Evolutionary conservation across 2,113 vertebrate genomes (phyloP).

Genomic region (Pelobates fuscus): DNA sequence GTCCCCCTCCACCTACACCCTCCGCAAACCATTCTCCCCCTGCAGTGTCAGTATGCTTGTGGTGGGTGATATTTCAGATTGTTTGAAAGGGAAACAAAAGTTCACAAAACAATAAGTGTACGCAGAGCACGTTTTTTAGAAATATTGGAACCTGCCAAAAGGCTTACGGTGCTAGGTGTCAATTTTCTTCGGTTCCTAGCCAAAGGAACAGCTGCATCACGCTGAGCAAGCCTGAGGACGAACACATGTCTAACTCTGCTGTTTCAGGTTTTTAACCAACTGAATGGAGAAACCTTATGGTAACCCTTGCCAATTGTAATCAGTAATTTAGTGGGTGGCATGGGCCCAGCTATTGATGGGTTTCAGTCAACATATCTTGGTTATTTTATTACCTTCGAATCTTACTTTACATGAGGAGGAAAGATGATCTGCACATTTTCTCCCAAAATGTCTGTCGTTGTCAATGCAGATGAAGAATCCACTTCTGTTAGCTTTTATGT

Average conservation of each 20-base stretch:
- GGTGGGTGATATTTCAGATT: constrained; percentile 6
- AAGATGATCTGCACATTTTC: background rate
- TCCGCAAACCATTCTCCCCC: too few relatives aligned
- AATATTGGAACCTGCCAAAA: constrained; percentile 26
- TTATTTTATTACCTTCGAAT: background rate
- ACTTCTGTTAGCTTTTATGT: too few relatives aligned
- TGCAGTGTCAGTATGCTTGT: background rate
- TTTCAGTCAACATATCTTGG: background rate
- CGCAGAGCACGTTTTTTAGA: constrained; percentile 34
- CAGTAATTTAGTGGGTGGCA: background rate
- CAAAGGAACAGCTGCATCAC: constrained; percentile 56
- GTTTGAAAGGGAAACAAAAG: constrained; percentile 9
- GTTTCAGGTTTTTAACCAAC: constrained; percentile 36
- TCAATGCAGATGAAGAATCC: background rate
- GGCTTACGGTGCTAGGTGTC: constrained; percentile 47
- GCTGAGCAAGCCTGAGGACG: background rate
- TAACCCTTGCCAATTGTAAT: background rate
- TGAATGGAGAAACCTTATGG: background rate
- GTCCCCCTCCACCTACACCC: too few relatives aligned
- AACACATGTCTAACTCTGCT: fast-evolving
- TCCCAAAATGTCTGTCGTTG: background rate
- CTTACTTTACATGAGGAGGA: background rate
- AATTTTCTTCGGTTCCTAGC: background rate
- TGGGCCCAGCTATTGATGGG: background rate
- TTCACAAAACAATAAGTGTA: constrained; percentile 35